Conservation (phyloP, 2,797 vertebrate genomes). For the Sparus aurata region DNA sequence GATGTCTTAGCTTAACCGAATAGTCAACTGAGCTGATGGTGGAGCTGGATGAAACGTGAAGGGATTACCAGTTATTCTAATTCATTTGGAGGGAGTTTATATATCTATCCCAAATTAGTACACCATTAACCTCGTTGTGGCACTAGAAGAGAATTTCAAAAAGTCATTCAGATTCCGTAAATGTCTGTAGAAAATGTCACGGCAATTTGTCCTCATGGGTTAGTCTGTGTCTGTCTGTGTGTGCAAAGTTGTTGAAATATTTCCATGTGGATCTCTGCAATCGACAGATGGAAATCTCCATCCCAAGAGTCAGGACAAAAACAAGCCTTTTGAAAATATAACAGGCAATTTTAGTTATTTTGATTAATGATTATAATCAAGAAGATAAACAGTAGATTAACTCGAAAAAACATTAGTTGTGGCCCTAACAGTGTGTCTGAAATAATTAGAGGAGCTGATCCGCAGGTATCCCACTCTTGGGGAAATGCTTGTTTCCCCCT, state of each 20-base stretch:
- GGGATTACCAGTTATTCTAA: no score
- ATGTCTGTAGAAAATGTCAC: neutral
- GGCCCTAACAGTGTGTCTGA: neutral
- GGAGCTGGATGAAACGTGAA: no score
- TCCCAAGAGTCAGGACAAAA: neutral
- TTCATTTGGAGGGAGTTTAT: neutral
- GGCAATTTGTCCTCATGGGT: neutral
- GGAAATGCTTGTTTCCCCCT: constrained; percentile 28
- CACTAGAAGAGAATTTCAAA: neutral
- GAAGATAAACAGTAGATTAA: neutral
- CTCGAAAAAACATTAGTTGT: neutral
- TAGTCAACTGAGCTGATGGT: no score
- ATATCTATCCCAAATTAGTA: no score
- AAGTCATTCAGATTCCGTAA: neutral
- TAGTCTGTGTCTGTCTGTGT: neutral
- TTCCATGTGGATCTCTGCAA: neutral
- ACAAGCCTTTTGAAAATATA: neutral
- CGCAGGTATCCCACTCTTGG: neutral
- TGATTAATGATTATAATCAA: neutral
- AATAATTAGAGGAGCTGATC: neutral
- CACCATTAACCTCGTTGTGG: no score
- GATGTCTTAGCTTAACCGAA: no score
- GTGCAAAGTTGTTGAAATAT: neutral
- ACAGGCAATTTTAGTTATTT: neutral
- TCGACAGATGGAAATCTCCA: no score